Conservation (phyloP, 1,140 invertebrate genomes). For the Apis florea region DNA sequence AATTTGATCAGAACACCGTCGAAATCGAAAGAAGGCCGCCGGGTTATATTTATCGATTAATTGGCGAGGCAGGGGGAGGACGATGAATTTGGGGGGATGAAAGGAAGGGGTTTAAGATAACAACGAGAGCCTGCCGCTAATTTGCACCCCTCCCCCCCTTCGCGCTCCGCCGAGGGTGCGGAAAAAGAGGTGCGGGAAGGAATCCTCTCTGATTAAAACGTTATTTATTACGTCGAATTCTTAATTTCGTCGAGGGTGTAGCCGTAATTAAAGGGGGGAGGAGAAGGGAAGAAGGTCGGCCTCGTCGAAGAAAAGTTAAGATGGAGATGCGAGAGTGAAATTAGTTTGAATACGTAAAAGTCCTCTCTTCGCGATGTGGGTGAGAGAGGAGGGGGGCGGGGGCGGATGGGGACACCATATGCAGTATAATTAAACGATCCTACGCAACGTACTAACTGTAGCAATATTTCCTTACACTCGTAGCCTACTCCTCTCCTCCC, state of each 20-base stretch:
- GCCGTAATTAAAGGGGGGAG: constrained; percentile 64
- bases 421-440: constrained; percentile 41
- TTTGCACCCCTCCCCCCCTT: constrained; percentile 51
- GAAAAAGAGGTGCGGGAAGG: constrained; percentile 42
- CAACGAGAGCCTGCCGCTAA: constrained; percentile 61
- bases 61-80: constrained; percentile 17
- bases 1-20: too few species aligned
- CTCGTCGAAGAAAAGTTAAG: constrained; percentile 9
- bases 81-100: constrained; percentile 59
- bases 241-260: constrained; percentile 59
- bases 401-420: background rate
- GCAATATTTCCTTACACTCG: constrained; percentile 23
- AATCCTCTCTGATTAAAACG: constrained; percentile 69
- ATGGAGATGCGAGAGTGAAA: constrained; percentile 37
- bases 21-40: too few species aligned
- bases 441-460: background rate
- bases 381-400: too few species aligned
- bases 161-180: background rate
- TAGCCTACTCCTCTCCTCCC: too few species aligned
- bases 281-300: constrained; percentile 19
- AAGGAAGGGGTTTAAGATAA: constrained; percentile 62
- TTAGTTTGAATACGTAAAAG: constrained; percentile 33
- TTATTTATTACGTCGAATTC: constrained; percentile 72
- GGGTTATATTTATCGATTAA: constrained; percentile 56
- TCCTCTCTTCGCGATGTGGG: background rate